Conservation (phyloP, 2,797 vertebrate genomes). For the Pipistrellus nathusii region DNA sequence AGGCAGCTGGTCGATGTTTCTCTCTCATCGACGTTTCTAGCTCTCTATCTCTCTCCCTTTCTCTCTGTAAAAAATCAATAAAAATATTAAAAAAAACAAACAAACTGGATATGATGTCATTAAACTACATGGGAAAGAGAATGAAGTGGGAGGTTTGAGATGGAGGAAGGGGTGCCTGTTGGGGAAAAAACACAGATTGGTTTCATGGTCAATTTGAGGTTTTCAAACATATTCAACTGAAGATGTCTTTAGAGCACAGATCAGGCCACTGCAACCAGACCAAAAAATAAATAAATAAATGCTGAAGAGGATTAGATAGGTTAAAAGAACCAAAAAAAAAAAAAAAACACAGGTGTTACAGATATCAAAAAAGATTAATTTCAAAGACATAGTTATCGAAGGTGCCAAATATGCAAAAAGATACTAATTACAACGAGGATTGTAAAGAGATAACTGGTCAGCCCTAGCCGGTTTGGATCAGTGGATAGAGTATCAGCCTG, state of each 20-base stretch:
- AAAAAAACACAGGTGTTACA: not conserved
- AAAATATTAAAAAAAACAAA: no score
- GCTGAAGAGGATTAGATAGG: not conserved
- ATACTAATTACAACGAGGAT: not conserved
- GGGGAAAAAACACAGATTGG: not conserved
- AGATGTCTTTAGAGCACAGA: not conserved
- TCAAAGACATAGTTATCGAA: not conserved
- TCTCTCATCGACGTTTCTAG: no score
- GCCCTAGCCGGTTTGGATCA: no score
- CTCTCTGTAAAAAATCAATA: no score
- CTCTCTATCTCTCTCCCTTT: no score
- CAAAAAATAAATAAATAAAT: no score
- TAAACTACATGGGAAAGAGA: not conserved
- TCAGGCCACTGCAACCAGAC: not conserved
- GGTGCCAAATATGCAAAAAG: not conserved
- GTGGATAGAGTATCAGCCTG: no score
- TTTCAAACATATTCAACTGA: not conserved
- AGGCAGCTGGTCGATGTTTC: no score
- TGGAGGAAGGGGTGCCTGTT: not conserved
- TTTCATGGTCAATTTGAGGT: not conserved
- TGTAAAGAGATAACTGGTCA: not conserved
- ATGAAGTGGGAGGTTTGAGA: not conserved
- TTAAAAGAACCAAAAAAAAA: not conserved
- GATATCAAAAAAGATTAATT: not conserved
- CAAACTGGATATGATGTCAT: not conserved